Percentiles rank a stretch among this genome's conserved stretches.
Conservation (phyloP, 2,888 invertebrate species). For the Amblyjoppa proteus region DNA sequence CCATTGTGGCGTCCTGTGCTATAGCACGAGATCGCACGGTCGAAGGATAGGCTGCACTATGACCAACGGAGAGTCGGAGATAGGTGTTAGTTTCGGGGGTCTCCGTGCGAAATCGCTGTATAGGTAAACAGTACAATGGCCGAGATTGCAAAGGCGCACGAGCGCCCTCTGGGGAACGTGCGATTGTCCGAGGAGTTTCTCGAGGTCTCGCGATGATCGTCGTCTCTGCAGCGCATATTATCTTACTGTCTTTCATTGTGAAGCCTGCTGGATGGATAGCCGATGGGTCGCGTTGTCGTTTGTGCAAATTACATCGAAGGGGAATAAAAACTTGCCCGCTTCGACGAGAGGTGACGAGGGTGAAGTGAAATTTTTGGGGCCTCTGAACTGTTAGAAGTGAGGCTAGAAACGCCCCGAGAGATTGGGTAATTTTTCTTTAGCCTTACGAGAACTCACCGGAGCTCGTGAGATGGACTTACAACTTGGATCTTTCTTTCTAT, state of each 20-base stretch:
- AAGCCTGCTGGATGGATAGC: background rate
- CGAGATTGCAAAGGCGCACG: background rate
- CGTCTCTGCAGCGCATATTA: background rate
- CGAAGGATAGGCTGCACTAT: background rate
- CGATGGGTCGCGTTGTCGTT: background rate
- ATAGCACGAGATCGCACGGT: background rate
- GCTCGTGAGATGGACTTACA: no score
- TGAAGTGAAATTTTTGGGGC: background rate
- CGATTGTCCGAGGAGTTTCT: background rate
- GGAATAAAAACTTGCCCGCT: background rate
- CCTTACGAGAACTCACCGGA: background rate
- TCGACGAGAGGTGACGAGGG: background rate
- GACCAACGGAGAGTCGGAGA: background rate
- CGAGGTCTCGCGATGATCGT: constrained; percentile 46
- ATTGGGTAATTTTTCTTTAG: background rate
- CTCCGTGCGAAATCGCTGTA: constrained; percentile 19
- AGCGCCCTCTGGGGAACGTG: constrained; percentile 2
- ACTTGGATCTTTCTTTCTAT: no score
- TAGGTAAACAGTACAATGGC: constrained; percentile 12
- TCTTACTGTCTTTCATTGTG: background rate
- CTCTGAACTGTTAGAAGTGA: background rate
- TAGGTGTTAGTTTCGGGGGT: constrained; percentile 25
- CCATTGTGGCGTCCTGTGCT: background rate
- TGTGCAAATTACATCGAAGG: background rate
- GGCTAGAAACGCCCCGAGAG: background rate